Evolutionary conservation across 2,888 invertebrate genomes (phyloP).

Genomic region (Sisyra terminalis): DNA sequence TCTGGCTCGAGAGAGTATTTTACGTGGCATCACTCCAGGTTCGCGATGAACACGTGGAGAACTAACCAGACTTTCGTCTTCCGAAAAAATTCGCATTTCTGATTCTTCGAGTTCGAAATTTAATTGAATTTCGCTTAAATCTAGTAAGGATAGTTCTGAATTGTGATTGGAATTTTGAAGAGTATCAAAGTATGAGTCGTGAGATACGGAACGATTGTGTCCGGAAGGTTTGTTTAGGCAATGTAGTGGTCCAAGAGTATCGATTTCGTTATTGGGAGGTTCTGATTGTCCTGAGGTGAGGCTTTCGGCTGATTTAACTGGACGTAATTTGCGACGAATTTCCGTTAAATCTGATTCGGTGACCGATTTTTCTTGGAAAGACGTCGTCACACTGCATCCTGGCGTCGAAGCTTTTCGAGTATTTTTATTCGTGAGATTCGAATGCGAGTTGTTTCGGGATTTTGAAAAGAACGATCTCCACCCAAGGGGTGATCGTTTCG

Average conservation of each 20-base stretch:
- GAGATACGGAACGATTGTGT: conserved; percentile 62
- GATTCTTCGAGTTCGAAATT: conserved; percentile 73
- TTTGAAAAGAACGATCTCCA: conserved; percentile 64
- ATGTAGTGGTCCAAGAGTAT: conserved; percentile 28
- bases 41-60: conserved; percentile 34
- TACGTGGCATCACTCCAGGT: conserved; percentile 26
- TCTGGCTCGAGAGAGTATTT: conserved; percentile 31
- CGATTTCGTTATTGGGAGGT: conserved; percentile 21
- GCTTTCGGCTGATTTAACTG: conserved; percentile 56
- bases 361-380: conserved; percentile 24
- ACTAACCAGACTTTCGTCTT: conserved; percentile 56
- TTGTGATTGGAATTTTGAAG: conserved; percentile 38
- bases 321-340: conserved; percentile 34
- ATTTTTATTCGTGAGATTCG: conserved; percentile 21
- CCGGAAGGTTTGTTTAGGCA: conserved; percentile 29
- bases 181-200: conserved; percentile 86
- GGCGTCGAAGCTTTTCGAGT: conserved; percentile 33
- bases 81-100: conserved; percentile 78
- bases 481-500: conserved; percentile 52
- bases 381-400: conserved; percentile 13
- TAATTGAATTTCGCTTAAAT: conserved; percentile 69
- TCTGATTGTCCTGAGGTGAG: conserved; percentile 32
- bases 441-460: conserved; percentile 28
- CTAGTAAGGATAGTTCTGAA: conserved; percentile 32
- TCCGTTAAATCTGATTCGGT: conserved; percentile 26